Evolutionary conservation across 2,797 vertebrate species (phyloP).

Genomic region (Pipistrellus nathusii): DNA sequence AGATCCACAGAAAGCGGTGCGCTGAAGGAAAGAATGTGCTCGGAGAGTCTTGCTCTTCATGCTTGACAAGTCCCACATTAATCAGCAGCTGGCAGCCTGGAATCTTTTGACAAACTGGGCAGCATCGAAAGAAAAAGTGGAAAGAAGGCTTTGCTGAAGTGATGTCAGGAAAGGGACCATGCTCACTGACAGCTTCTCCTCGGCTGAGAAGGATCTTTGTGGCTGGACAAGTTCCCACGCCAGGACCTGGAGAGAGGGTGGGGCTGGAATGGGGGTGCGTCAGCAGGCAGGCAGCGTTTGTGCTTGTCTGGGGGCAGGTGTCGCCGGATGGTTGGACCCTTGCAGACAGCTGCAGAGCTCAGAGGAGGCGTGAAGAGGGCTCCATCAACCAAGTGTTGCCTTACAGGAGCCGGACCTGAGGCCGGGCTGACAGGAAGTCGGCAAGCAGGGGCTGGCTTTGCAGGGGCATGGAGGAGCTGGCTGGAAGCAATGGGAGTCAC

Average conservation of each 20-base stretch:
- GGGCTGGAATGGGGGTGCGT: background rate
- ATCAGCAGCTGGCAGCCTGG: slow-evolving; percentile 30
- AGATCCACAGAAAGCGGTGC: background rate
- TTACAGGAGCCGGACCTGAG: background rate
- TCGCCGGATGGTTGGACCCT: fast-evolving
- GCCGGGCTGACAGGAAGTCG: background rate
- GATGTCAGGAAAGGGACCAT: slow-evolving; percentile 5
- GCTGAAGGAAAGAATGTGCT: background rate
- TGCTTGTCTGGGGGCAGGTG: background rate
- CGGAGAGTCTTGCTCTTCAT: background rate
- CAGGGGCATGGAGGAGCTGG: background rate
- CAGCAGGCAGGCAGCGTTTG: background rate
- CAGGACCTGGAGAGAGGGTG: background rate
- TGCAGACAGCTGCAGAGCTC: background rate
- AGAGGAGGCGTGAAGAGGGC: background rate
- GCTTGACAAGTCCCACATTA: slow-evolving; percentile 29
- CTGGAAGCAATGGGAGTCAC: background rate
- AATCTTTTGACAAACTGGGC: background rate
- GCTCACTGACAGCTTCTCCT: background rate
- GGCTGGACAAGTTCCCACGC: background rate
- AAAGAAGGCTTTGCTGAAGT: slow-evolving; percentile 32
- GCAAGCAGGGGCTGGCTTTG: background rate
- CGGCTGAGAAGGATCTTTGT: background rate
- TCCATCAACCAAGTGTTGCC: fast-evolving
- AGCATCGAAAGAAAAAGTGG: background rate